A percentile compares a stretch with the other conserved stretches of the same genome.
These are phyloP conservation scores for Acyrthosiphon pisum DNA, from an alignment of 1,140 invertebrate species.

Conservation along the genomic window DNA sequence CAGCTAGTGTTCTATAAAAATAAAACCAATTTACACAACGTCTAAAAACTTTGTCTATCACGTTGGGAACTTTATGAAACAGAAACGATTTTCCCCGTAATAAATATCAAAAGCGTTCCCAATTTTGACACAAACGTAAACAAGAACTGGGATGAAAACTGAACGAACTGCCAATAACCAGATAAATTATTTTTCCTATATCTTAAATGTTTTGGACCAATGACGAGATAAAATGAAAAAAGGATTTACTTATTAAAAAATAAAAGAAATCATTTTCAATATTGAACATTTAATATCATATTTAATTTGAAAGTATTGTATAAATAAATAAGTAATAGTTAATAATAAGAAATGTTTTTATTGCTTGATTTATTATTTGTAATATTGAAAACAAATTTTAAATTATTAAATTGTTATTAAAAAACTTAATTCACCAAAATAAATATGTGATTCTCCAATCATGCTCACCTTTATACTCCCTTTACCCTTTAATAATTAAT, in stretches of 20 bases:
- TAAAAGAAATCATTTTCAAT: background rate
- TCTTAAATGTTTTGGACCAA: background rate
- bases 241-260: background rate
- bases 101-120: background rate
- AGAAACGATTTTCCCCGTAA: background rate
- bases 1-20: background rate
- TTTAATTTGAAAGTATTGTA: background rate
- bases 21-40: background rate
- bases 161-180: background rate
- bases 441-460: background rate
- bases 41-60: background rate
- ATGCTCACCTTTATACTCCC: background rate
- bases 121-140: background rate
- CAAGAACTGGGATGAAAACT: background rate
- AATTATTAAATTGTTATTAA: background rate
- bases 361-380: background rate
- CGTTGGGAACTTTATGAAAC: background rate
- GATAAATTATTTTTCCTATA: background rate
- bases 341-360: background rate
- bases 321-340: background rate
- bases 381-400: background rate
- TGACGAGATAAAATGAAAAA: background rate
- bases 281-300: background rate
- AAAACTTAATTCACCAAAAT: background rate
- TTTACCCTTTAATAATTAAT: background rate